phyloP scores from a whole-genome alignment of 2,888 invertebrate genomes.

The Panopea generosa region DNA sequence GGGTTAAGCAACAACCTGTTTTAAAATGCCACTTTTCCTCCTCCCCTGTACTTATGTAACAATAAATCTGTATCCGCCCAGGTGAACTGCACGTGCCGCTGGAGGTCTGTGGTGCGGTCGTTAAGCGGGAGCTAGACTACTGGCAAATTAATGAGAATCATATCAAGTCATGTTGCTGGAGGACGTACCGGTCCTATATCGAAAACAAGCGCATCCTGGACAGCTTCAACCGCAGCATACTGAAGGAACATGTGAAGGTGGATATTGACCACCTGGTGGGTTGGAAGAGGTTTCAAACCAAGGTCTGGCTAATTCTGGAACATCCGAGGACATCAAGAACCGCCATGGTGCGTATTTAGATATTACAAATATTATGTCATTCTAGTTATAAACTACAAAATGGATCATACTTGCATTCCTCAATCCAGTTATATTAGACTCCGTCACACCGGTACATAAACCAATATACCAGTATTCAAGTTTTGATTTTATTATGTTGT shows the following conservation, averaged over 20 bases:
- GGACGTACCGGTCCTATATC: slow-evolving; percentile 81
- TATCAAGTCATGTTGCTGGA: slow-evolving; percentile 84
- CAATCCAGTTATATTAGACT: too few species aligned
- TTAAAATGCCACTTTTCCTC: too few species aligned
- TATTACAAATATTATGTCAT: too few species aligned
- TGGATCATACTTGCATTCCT: too few species aligned
- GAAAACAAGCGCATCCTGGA: slow-evolving; percentile 82
- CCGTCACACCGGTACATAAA: too few species aligned
- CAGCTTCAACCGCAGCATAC: slow-evolving; percentile 80
- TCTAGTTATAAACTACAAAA: not conserved
- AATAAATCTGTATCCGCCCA: slow-evolving; percentile 45
- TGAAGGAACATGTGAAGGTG: slow-evolving; percentile 77
- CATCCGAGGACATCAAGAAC: slow-evolving; percentile 82
- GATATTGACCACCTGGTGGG: slow-evolving; percentile 74
- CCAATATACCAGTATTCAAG: too few species aligned
- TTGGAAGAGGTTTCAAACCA: slow-evolving; percentile 79
- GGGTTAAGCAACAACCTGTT: too few species aligned
- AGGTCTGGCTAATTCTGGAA: slow-evolving; percentile 83
- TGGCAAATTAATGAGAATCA: slow-evolving; percentile 83
- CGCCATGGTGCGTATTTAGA: slow-evolving; percentile 80
- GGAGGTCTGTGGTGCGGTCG: slow-evolving; percentile 84
- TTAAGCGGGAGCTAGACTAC: slow-evolving; percentile 83
- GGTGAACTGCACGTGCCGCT: slow-evolving; percentile 84
- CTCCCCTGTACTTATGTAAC: too few species aligned
- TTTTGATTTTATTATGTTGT: too few species aligned